Evolutionary conservation across 35 echinoderm and acorn worm genomes (phyloP).

Genomic region (Patiria miniata): DNA sequence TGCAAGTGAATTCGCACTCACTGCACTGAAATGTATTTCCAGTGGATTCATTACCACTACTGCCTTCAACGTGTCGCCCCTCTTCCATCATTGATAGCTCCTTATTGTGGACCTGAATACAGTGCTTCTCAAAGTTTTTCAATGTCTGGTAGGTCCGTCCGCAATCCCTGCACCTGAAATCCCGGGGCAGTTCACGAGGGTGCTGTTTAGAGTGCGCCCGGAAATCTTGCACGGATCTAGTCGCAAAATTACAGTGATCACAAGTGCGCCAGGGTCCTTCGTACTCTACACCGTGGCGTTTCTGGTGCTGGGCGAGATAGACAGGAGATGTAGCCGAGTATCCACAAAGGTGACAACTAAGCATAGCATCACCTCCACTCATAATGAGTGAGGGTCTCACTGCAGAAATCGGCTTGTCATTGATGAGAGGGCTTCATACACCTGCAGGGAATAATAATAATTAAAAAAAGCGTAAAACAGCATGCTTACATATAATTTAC

Average conservation of each 20-base stretch:
- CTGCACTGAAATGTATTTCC: constrained; percentile 17
- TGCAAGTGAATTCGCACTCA: constrained; percentile 32
- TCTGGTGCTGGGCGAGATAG: constrained; percentile 10
- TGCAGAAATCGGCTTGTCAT: not conserved
- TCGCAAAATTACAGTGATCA: constrained; percentile 19
- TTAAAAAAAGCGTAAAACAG: too few relatives aligned
- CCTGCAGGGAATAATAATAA: too few relatives aligned
- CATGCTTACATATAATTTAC: too few relatives aligned
- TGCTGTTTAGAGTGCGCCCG: not conserved
- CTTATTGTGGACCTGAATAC: constrained; percentile 10
- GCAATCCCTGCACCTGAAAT: not conserved
- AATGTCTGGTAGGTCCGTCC: constrained; percentile 20
- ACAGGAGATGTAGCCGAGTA: constrained; percentile 21
- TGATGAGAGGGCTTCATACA: too few relatives aligned
- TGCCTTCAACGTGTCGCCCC: not conserved
- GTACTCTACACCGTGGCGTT: constrained; percentile 13
- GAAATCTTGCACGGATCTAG: constrained; percentile 13
- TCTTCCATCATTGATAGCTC: not conserved
- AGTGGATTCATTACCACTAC: constrained; percentile 17
- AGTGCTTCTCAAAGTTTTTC: constrained; percentile 14
- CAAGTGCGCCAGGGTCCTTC: constrained; percentile 15
- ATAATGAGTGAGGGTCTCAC: not conserved
- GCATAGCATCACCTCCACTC: constrained; percentile 20
- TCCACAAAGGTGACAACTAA: constrained; percentile 17
- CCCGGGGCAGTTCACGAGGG: constrained; percentile 13